A percentile compares a stretch with the other conserved stretches of the same genome.
These are phyloP conservation scores for Pardalotus punctatus DNA, from an alignment of 2,113 vertebrate species.

Conservation along the genomic window DNA sequence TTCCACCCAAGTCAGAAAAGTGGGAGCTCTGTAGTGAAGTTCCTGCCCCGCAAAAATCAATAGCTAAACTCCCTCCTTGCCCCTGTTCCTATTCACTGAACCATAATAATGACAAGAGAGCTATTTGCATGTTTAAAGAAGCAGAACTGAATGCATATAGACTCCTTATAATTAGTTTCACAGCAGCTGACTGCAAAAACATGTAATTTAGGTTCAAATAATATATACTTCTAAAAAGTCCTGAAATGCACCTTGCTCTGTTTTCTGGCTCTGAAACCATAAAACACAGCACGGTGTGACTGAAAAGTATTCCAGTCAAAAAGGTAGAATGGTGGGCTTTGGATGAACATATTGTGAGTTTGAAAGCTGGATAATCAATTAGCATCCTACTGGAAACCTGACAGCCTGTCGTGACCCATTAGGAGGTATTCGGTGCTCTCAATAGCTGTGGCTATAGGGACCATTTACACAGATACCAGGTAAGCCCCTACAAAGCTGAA, in stretches of 20 bases:
- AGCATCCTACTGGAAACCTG: slow-evolving; percentile 52
- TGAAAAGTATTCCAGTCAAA: background rate
- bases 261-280: background rate
- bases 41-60: slow-evolving; percentile 33
- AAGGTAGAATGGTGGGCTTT: slow-evolving; percentile 24
- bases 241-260: background rate
- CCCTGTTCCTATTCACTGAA: slow-evolving; percentile 46
- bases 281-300: background rate
- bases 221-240: slow-evolving; percentile 1
- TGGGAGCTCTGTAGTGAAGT: background rate
- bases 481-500: slow-evolving; percentile 46
- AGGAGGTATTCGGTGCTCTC: slow-evolving; percentile 20
- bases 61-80: slow-evolving; percentile 28
- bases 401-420: slow-evolving; percentile 33
- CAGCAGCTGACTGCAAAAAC: slow-evolving; percentile 35
- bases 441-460: slow-evolving; percentile 23
- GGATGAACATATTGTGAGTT: slow-evolving; percentile 35
- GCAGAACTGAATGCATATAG: slow-evolving; percentile 44
- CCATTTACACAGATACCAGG: slow-evolving; percentile 62
- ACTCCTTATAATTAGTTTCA: slow-evolving; percentile 52
- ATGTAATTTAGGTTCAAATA: slow-evolving; percentile 21
- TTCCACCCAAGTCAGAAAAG: slow-evolving; percentile 12
- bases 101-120: slow-evolving; percentile 49
- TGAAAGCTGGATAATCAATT: slow-evolving; percentile 62
- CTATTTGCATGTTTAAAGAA: slow-evolving; percentile 63